Evolutionary conservation across 2,113 vertebrate species (phyloP).

Genomic region (Ammodytes dubius): DNA sequence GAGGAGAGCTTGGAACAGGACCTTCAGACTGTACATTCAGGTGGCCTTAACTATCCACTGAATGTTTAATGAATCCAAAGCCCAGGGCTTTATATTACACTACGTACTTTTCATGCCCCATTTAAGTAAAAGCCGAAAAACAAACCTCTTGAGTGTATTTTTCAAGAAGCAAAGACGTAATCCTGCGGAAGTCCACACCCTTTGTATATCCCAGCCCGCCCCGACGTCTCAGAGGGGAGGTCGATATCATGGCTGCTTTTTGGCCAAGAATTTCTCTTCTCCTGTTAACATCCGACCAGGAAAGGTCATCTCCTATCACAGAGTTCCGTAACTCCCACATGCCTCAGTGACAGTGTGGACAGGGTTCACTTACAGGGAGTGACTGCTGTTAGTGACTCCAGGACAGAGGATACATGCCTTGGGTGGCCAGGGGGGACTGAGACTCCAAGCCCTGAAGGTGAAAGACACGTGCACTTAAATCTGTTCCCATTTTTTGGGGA

Average conservation of each 20-base stretch:
- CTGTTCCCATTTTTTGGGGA: not conserved
- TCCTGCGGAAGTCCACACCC: not conserved
- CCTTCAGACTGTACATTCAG: constrained; percentile 12
- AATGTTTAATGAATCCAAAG: not conserved
- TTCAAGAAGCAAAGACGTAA: not conserved
- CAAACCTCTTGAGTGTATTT: not conserved
- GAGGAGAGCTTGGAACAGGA: not conserved
- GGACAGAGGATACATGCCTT: constrained; percentile 7
- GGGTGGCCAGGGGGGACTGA: not conserved
- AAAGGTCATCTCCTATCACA: constrained; percentile 27
- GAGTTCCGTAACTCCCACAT: not conserved
- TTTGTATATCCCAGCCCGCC: not conserved
- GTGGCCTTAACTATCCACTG: not conserved
- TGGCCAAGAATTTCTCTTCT: not conserved
- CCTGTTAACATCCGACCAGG: not conserved
- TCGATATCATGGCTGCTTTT: not conserved
- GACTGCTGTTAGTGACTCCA: constrained; percentile 33
- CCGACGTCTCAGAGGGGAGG: not conserved
- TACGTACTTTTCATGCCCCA: not conserved
- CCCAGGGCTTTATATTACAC: not conserved
- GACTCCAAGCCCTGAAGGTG: not conserved
- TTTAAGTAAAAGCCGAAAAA: constrained; percentile 2
- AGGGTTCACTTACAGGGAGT: constrained; percentile 11
- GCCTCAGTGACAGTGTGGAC: constrained; percentile 18
- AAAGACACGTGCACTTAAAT: constrained; percentile 25